These are phyloP conservation scores for cattle (Bos taurus) DNA, from an alignment of 2,113 vertebrate species.

Conservation along the genomic window ARS-UCD2.0 NC_037354.1:1945001-1945500, in stretches of 20 bases:
- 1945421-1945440: background rate
- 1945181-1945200: background rate
- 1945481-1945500: background rate
- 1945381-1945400: rapidly evolving
- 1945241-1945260: background rate
- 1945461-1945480: background rate
- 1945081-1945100: background rate
- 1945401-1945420: background rate
- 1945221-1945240: background rate
- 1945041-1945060: background rate
- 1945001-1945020: background rate
- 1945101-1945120: background rate
- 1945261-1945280: background rate
- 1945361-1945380: background rate
- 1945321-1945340: background rate
- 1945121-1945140: too few relatives aligned
- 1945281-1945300: background rate
- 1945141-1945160: background rate
- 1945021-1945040: background rate
- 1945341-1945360: too few relatives aligned
- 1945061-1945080: background rate
- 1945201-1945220: background rate
- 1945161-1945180: background rate
- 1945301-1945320: background rate
- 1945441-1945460: background rate